These are phyloP conservation scores for Anas bahamensis DNA, from an alignment of 2,797 vertebrate species.

Conservation along the genomic window DNA sequence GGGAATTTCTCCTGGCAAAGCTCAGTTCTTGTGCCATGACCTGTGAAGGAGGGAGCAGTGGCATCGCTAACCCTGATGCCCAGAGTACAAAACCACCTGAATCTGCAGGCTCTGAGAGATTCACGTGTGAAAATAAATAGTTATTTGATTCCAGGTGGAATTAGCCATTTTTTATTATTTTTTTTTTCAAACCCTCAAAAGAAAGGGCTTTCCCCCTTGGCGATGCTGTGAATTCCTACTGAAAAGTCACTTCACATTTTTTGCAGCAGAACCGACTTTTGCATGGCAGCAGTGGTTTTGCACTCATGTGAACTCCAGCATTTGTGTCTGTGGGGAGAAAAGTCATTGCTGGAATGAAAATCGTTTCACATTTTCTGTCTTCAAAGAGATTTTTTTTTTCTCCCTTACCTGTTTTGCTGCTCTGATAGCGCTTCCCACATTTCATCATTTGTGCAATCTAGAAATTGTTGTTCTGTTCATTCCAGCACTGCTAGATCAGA, in stretches of 20 bases:
- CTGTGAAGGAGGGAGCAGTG: neutral
- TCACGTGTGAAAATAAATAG: neutral
- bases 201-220: neutral
- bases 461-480: neutral
- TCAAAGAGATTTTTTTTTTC: neutral
- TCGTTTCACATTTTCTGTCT: neutral
- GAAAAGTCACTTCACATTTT: neutral
- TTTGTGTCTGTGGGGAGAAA: neutral
- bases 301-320: neutral
- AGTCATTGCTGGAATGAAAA: neutral
- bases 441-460: neutral
- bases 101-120: neutral
- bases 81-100: neutral
- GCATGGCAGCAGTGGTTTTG: neutral
- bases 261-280: neutral
- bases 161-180: neutral
- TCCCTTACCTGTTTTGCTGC: neutral
- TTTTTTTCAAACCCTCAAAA: neutral
- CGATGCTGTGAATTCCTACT: neutral
- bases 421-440: neutral
- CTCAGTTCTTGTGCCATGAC: neutral
- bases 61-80: fast-evolving
- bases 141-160: neutral
- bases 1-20: neutral
- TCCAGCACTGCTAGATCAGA: neutral